These are phyloP conservation scores for Hemistola chrysoprasaria DNA, from an alignment of 2,888 invertebrate genomes.

Conservation along the genomic window DNA sequence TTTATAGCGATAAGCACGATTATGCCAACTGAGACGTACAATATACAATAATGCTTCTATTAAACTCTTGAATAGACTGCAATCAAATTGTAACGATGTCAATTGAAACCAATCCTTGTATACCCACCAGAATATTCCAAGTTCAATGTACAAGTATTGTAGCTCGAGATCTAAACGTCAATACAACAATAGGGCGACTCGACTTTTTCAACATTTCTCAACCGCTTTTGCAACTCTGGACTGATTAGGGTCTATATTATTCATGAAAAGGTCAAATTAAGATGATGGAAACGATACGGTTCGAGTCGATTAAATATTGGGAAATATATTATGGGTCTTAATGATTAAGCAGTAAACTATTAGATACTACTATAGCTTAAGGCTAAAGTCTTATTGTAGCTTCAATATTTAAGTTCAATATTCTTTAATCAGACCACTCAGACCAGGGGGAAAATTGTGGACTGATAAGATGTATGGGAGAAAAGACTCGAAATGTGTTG, in stretches of 20 bases:
- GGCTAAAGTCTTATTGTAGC: too few relatives aligned
- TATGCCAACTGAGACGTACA: too few relatives aligned
- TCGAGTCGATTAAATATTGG: not conserved
- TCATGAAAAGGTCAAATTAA: conserved; percentile 11
- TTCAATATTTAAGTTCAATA: too few relatives aligned
- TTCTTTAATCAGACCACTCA: too few relatives aligned
- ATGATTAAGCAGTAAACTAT: too few relatives aligned
- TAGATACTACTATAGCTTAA: too few relatives aligned
- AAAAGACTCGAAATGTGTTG: too few relatives aligned
- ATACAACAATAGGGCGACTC: conserved; percentile 15
- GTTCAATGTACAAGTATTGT: conserved; percentile 14
- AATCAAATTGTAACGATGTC: conserved; percentile 14
- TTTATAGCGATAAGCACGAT: too few relatives aligned
- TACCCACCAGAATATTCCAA: conserved; percentile 11
- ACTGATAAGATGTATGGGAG: too few relatives aligned
- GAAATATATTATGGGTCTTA: not conserved
- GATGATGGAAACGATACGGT: not conserved
- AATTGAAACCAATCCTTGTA: conserved; percentile 7
- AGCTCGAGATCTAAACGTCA: conserved; percentile 4
- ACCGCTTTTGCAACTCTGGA: conserved; percentile 9
- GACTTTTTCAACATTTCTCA: conserved; percentile 8
- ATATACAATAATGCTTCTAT: too few relatives aligned
- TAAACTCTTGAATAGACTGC: conserved; percentile 2
- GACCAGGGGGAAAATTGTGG: too few relatives aligned
- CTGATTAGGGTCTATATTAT: conserved; percentile 16